phyloP scores from a whole-genome alignment of 1,140 invertebrate species.

The Brachionus calyciflorus region DNA sequence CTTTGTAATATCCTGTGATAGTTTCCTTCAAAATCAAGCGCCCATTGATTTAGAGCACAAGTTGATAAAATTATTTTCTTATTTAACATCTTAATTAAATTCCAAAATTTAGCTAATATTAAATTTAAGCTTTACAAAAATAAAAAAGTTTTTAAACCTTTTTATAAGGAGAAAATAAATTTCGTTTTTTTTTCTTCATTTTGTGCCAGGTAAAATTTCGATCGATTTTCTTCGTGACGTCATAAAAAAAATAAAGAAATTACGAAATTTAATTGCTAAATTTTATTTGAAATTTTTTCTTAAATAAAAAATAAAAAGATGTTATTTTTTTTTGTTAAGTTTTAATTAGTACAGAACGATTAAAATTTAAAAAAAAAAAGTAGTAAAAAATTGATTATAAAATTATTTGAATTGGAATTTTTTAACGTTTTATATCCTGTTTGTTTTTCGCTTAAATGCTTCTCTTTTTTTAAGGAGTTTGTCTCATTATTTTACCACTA shows the following conservation, averaged over 20 bases:
- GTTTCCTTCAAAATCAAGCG: slow-evolving; percentile 94
- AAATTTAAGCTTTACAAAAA: background rate
- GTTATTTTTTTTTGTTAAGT: background rate
- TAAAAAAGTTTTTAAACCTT: slow-evolving; percentile 31
- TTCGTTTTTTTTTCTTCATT: background rate
- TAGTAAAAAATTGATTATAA: background rate
- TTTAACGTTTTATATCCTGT: too few species aligned
- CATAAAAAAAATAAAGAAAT: too few species aligned
- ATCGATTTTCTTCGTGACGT: background rate
- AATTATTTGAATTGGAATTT: background rate
- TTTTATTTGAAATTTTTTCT: background rate
- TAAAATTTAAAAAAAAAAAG: slow-evolving; percentile 9
- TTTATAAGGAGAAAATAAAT: background rate
- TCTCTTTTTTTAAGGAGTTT: background rate
- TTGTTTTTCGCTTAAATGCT: too few species aligned
- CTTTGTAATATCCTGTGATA: slow-evolving; percentile 80
- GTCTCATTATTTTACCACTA: slow-evolving; percentile 35
- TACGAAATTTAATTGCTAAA: background rate
- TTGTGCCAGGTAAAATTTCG: slow-evolving; percentile 25
- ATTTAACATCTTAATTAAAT: slow-evolving; percentile 52
- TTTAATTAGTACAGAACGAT: slow-evolving; percentile 17
- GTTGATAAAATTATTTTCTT: slow-evolving; percentile 73
- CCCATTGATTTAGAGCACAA: slow-evolving; percentile 94
- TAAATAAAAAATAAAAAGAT: background rate
- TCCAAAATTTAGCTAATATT: slow-evolving; percentile 66